Percentiles rank a stretch among this genome's conserved stretches.
phyloP scores from a whole-genome alignment of 2,113 vertebrate species.

The Podilymbus podiceps region DNA sequence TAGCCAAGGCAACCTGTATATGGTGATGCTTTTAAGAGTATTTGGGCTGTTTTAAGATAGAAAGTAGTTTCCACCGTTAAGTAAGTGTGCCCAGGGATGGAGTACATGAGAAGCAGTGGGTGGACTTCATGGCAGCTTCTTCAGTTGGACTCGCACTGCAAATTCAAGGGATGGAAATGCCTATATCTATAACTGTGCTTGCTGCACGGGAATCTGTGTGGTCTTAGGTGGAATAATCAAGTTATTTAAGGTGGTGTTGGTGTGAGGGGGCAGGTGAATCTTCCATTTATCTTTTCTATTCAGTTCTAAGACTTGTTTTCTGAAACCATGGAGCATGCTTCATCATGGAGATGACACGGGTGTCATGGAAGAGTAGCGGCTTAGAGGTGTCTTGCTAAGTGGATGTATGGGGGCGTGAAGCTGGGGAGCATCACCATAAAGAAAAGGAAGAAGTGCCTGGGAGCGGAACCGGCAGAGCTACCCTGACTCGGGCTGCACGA shows the following conservation, averaged over 20 bases:
- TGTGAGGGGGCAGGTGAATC: neutral
- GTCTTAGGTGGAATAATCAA: neutral
- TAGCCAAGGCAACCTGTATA: constrained; percentile 30
- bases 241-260: neutral
- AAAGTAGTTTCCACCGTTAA: constrained; percentile 12
- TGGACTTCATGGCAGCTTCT: neutral
- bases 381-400: neutral
- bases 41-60: constrained; percentile 44
- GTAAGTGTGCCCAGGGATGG: neutral
- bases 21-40: neutral
- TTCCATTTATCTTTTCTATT: neutral
- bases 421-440: neutral
- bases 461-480: neutral
- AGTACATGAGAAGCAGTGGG: neutral
- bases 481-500: neutral
- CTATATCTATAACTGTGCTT: neutral
- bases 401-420: neutral
- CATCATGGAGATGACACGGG: neutral
- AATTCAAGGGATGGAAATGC: neutral
- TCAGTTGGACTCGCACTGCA: neutral
- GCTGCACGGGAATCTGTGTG: neutral
- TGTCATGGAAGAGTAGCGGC: neutral
- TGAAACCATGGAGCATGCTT: neutral
- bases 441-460: neutral
- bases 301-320: neutral